Conservation (phyloP, 2,888 invertebrate genomes). For the Synergus itoensis region DNA sequence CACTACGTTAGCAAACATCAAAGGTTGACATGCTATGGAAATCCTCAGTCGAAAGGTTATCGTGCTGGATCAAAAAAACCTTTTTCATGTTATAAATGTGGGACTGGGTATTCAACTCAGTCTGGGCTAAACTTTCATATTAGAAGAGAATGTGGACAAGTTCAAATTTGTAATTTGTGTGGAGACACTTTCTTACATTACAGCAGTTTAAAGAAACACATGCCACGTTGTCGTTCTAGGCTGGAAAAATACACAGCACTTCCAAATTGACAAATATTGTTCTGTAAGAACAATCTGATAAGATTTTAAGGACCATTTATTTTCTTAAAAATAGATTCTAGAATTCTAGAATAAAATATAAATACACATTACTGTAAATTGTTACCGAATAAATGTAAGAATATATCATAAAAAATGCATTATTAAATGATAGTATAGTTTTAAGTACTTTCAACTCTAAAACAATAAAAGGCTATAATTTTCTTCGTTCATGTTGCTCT, state of each 20-base stretch:
- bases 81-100: constrained; percentile 63
- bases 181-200: constrained; percentile 63
- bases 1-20: constrained; percentile 59
- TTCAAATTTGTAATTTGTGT: constrained; percentile 62
- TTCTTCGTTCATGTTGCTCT: neutral
- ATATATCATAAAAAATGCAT: neutral
- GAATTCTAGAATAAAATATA: neutral
- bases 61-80: constrained; percentile 57
- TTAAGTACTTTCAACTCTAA: neutral
- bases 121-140: constrained; percentile 65
- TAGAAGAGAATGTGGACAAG: constrained; percentile 67
- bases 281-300: neutral
- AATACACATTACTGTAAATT: neutral
- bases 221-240: neutral
- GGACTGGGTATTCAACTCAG: constrained; percentile 63
- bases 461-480: neutral
- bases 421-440: neutral
- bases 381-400: neutral
- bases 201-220: constrained; percentile 52
- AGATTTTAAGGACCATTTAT: neutral
- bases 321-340: neutral
- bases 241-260: neutral
- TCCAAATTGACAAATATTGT: neutral
- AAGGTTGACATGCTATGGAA: constrained; percentile 61
- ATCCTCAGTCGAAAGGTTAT: constrained; percentile 61